Evolutionary conservation across 2,797 vertebrate genomes (phyloP), one percentile per base, ranked within the genome.

Genomic region (Pseudochromis fuscus): DNA sequence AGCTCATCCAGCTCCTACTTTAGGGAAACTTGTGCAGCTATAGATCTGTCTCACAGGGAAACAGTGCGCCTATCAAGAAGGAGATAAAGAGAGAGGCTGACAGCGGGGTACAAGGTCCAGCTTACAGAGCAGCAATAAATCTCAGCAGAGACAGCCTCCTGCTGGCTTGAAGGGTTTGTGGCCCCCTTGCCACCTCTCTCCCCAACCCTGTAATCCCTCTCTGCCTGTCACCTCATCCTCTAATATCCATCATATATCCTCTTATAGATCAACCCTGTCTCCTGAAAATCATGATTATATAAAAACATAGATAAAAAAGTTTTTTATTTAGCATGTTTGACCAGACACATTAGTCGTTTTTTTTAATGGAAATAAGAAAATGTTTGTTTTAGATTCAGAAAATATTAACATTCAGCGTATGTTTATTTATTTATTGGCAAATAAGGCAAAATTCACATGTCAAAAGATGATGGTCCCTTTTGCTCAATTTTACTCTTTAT

Each of bases 101-200:
- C 81, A 86, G 86, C 28, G 24, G 70, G 77, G 57, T 66, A 75
- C 82, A 79, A 77, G 74, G 77, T 86, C 82, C 71, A 30, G 63
- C 67, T 85, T 51, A 58, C 65, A 37, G 70, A 75, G 77, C 37
- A 63, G 31, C 67, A 45, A 88, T 89, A 87, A 88, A 87, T 88
- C 84, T 86, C 59, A 48, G 44, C 35, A 25, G 33, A 85, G 75
- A 81, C 84, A 82, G 64, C 65, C 46, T 72, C 61, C 51, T 3
- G 59, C 67, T 79, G 67, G 58, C 64, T 80, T 82, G 73, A 86
- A 82, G 72, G 77, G 64, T 86, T 86, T 87, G 83, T 82, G 69
- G 83, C 55, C 81, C 83, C 71, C 70, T 81, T 35, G 81, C 71
- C 68, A 70, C 72, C 63, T 80, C 79, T 60, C 53, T 70, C 64